Percentiles rank a stretch among this genome's conserved stretches.
Conservation (phyloP, 2,888 invertebrate genomes). For the Ptilodon capucinus region DNA sequence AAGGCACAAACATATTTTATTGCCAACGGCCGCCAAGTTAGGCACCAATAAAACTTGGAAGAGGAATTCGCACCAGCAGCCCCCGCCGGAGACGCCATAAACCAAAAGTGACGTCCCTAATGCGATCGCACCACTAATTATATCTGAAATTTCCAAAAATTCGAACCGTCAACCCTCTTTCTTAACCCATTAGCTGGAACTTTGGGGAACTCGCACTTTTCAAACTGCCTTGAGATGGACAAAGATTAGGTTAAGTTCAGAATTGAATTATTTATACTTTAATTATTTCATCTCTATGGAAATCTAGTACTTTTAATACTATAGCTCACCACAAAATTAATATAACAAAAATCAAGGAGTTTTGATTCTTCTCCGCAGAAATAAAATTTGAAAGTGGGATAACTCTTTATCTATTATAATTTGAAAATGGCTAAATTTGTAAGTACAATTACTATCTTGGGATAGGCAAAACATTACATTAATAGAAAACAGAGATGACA, state of each 20-base stretch:
- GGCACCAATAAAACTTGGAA: constrained; percentile 52
- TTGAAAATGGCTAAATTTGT: no score
- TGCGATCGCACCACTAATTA: constrained; percentile 76
- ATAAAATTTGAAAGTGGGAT: no score
- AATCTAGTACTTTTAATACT: no score
- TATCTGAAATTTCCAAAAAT: constrained; percentile 75
- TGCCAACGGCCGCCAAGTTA: constrained; percentile 23
- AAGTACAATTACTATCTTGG: no score
- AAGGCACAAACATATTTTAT: neutral
- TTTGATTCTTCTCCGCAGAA: no score
- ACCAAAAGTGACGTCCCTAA: constrained; percentile 75
- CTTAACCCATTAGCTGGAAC: constrained; percentile 74
- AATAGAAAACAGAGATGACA: no score
- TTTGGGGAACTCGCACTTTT: constrained; percentile 64
- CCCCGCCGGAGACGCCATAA: constrained; percentile 59
- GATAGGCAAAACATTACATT: no score
- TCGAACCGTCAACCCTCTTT: constrained; percentile 45
- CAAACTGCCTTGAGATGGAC: constrained; percentile 39
- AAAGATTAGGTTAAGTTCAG: neutral
- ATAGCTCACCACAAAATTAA: no score
- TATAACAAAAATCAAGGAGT: no score
- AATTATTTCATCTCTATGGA: no score
- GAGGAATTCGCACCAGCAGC: constrained; percentile 9
- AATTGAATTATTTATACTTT: no score
- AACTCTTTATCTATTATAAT: no score